Percentiles rank a stretch among this genome's conserved stretches.
Conservation (phyloP, 2,113 vertebrate genomes). For the Anser cygnoides region DNA sequence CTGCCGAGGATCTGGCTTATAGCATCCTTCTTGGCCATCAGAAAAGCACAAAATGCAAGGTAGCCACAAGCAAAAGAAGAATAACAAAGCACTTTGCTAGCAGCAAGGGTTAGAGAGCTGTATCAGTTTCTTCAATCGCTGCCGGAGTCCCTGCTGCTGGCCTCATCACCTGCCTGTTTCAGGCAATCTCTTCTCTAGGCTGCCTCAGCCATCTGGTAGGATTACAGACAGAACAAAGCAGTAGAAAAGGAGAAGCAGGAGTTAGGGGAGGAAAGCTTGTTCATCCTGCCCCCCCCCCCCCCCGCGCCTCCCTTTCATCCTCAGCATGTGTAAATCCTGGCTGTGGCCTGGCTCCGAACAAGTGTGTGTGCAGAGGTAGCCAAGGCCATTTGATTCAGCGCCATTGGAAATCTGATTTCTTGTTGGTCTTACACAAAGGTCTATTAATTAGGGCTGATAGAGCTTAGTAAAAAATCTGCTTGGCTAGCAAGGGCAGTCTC, state of each 20-base stretch:
- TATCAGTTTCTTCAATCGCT: conserved; percentile 1
- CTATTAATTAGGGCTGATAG: conserved; percentile 82
- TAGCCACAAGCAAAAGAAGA: background rate
- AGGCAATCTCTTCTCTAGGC: conserved; percentile 46
- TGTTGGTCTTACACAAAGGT: conserved; percentile 79
- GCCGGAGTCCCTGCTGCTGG: conserved; percentile 36
- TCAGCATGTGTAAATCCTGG: conserved; percentile 35
- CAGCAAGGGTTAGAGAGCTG: conserved; percentile 27
- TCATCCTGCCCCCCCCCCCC: background rate
- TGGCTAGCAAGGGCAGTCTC: conserved; percentile 75
- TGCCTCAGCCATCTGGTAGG: conserved; percentile 61
- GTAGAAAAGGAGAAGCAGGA: conserved; percentile 6
- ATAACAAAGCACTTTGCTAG: conserved; percentile 29
- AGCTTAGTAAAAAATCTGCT: conserved; percentile 79
- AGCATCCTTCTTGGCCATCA: background rate
- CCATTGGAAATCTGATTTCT: conserved; percentile 79
- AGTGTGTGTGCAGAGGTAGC: conserved; percentile 68
- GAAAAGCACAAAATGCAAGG: background rate
- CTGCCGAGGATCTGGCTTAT: background rate
- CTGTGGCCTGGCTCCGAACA: conserved; percentile 40
- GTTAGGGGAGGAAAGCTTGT: background rate
- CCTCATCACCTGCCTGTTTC: conserved; percentile 65
- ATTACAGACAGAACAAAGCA: conserved; percentile 66
- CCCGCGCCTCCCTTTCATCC: background rate
- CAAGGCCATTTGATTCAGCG: conserved; percentile 73